phyloP scores from a whole-genome alignment of 2,113 vertebrate species.

The Corydoras maculifer region DNA sequence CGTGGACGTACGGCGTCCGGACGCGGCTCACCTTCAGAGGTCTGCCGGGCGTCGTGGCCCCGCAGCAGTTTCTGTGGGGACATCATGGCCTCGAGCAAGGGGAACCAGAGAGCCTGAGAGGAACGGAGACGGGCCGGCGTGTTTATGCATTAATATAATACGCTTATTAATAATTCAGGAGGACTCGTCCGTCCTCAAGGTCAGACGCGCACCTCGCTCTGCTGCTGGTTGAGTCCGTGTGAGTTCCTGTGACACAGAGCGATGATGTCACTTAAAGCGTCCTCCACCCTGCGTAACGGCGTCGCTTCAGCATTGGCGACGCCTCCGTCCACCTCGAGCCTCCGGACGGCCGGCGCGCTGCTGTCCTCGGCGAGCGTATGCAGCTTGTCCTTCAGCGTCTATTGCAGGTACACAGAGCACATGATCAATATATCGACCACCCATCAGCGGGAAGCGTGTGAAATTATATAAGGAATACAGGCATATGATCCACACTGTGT shows the following conservation, averaged over 20 bases:
- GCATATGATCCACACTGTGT: no score
- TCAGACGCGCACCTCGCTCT: conserved; percentile 76
- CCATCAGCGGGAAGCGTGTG: no score
- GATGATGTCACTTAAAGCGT: conserved; percentile 73
- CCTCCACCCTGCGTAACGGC: conserved; percentile 65
- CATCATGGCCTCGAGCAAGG: conserved; percentile 91
- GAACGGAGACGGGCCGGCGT: not conserved
- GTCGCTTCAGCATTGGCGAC: no score
- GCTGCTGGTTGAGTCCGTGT: conserved; percentile 76
- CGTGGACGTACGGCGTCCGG: not conserved
- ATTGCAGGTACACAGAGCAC: conserved; percentile 4
- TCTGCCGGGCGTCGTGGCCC: conserved; percentile 52
- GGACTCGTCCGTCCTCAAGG: not conserved
- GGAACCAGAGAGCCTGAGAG: conserved; percentile 86
- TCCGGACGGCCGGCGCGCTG: not conserved
- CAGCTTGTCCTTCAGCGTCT: conserved; percentile 63
- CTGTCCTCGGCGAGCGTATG: conserved; percentile 45
- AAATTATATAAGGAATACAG: no score
- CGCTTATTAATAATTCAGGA: conserved; percentile 25
- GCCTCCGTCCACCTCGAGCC: conserved; percentile 6
- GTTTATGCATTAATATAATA: conserved; percentile 24
- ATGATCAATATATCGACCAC: not conserved
- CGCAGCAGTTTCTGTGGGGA: conserved; percentile 80
- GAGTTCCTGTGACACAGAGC: conserved; percentile 84
- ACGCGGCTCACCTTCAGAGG: conserved; percentile 70